Base-by-base conservation (phyloP, 2,888 invertebrate genomes). In the Toxonevra muliebris region DNA sequence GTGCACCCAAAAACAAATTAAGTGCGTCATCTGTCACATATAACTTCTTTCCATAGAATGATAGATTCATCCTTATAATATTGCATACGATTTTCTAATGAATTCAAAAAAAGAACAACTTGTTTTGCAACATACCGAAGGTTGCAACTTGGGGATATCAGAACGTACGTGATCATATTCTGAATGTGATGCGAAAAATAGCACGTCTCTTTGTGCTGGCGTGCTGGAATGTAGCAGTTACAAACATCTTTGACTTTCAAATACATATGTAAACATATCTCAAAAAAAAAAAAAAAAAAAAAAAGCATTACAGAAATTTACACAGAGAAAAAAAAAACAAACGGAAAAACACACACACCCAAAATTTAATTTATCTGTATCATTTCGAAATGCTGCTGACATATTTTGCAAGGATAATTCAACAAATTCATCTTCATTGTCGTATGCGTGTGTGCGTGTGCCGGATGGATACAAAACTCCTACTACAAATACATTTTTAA, bases 361-460 rank as follows among this genome's bases (percentile, higher is more conserved):
- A 62, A 52, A 70, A 66, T 67, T 70, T 72, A 69, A 72, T 73
- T 72, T 73, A 66, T 71, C 70, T 68, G 68, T 66, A 73, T 72
- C 69, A 70, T 70, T 73, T 70, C 65, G 66, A 69, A 41, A 48
- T 20, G 57, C 55, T 55, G 48, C 61, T 55, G 48, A 48, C 66
- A 66, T 45, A 20, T 59, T 48, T 58, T 11, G 53, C 20, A 65
- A 66, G 66, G 57, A 57, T 61, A 66, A 61, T 61, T 61, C 30
- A 61, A 60, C 61, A 50, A 61, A 66, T 66, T 66, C 66, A 66
- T 66, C 66, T 66, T 66, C 57, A 61, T 61, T 66, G 66, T 41
- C 61, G 61, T 19, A 13, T 57, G 41, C n/a, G 13, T 48, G 50
- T 48, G 4, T 15, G 50, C 15, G 15, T n/a, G n/a, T n/a, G 15